phyloP scores from a whole-genome alignment of 2,113 vertebrate species.

The Coregonus clupeaformis region DNA sequence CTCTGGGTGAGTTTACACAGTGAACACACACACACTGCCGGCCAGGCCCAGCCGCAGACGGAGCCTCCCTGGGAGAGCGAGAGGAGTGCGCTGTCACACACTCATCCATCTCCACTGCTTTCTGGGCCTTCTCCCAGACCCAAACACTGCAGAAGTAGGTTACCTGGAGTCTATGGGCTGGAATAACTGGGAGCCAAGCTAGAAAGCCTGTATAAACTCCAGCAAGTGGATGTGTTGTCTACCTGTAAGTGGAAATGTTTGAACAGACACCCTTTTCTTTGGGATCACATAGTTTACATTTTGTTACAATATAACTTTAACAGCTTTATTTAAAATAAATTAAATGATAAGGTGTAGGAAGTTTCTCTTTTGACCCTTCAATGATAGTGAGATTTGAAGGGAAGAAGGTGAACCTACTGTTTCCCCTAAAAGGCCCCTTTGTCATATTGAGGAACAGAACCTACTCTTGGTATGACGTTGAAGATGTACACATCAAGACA shows the following conservation, averaged over 20 bases:
- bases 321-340: neutral
- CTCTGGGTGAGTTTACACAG: conserved; percentile 76
- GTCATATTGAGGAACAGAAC: too few species aligned
- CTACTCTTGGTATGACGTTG: too few species aligned
- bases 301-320: neutral
- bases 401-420: too few species aligned
- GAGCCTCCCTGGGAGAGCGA: conserved; percentile 54
- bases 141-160: conserved; percentile 60
- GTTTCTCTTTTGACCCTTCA: too few species aligned
- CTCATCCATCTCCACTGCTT: conserved; percentile 64
- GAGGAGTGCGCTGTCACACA: conserved; percentile 70
- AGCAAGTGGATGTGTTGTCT: conserved; percentile 30
- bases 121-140: conserved; percentile 51
- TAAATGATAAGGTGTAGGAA: too few species aligned
- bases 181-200: conserved; percentile 4
- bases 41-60: conserved; percentile 3
- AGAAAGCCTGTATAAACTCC: conserved; percentile 47
- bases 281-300: neutral
- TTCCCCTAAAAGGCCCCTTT: too few species aligned
- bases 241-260: conserved; percentile 27
- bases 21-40: conserved; percentile 28
- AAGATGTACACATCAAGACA: too few species aligned
- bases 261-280: neutral
- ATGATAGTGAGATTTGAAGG: too few species aligned
- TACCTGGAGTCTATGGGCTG: conserved; percentile 46